Evolutionary conservation across 2,113 vertebrate species (phyloP), one percentile per base, ranked within the genome.

Genomic region (Oncorhynchus kisutch): DNA sequence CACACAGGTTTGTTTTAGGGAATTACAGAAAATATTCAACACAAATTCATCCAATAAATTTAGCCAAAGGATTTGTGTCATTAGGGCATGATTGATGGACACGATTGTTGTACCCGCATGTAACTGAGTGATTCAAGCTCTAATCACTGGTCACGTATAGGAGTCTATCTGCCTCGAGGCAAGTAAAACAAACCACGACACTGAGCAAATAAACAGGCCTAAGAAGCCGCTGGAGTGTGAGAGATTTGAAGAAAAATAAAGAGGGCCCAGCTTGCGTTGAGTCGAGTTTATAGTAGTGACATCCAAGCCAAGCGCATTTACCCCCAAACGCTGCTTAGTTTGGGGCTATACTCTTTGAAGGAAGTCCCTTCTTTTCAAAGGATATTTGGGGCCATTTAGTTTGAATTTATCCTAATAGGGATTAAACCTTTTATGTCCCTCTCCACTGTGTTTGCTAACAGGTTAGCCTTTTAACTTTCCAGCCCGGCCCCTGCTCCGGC

Each of bases 381-480:
- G 92, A 91, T 93, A 94, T 94, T 94, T 95, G 91, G 93, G 93
- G 94, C 94, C 94, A 96, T 95, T 96, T 96, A 97, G 95, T 94
- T 94, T 95, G 94, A 96, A 95, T 95, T 95, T 95, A 95, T 94
- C 94, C 95, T 97, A 97, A 97, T 97, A 95, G 93, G 96, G 97
- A 98, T 99, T 97, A 97, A 95, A 94, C 90, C 92, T 91, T 91
- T 92, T 95, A 94, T 87, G 74, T 82, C 79, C 82, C 88, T 88
- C 88, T 94, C 92, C 94, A 93, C 86, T 94, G 90, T 89, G 95
- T 97, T 96, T 96, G 96, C 95, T 94, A 96, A 96, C 95, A 95
- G 96, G 96, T 96, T 98, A 95, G 96, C 94, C 95, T 96, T 97
- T 96, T 96, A 94, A 95, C 92, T 93, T 94, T 93, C 90, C 93